phyloP scores from a whole-genome alignment of 2,113 vertebrate genomes.

The Patagioenas fasciata region DNA sequence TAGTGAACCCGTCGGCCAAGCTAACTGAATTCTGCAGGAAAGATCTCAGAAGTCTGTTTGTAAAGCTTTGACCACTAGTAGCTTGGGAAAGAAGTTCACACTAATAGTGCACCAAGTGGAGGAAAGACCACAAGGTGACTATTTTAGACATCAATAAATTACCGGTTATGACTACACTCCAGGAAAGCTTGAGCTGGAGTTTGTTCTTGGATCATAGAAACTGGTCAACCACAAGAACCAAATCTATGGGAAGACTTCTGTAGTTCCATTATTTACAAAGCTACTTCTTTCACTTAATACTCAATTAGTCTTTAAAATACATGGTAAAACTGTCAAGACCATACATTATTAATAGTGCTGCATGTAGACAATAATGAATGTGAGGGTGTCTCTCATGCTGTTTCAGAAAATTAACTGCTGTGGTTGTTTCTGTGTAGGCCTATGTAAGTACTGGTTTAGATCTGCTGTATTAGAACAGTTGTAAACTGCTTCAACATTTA shows the following conservation, averaged over 20 bases:
- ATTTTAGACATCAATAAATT: neutral
- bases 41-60: neutral
- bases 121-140: neutral
- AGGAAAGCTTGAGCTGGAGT: neutral
- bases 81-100: neutral
- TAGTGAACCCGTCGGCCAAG: neutral
- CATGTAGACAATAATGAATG: neutral
- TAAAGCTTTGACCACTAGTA: neutral
- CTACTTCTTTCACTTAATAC: neutral
- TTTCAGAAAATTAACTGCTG: neutral
- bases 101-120: neutral
- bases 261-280: neutral
- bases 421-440: neutral
- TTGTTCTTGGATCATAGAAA: neutral
- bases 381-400: neutral
- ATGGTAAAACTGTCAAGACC: neutral
- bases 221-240: neutral
- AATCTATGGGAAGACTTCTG: neutral
- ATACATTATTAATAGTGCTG: neutral
- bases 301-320: neutral
- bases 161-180: neutral
- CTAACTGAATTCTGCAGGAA: neutral
- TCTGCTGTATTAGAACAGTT: neutral
- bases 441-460: neutral
- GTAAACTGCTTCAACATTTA: neutral